Conservation (phyloP, 1,140 invertebrate genomes). For the Drosophila arizonae region DNA sequence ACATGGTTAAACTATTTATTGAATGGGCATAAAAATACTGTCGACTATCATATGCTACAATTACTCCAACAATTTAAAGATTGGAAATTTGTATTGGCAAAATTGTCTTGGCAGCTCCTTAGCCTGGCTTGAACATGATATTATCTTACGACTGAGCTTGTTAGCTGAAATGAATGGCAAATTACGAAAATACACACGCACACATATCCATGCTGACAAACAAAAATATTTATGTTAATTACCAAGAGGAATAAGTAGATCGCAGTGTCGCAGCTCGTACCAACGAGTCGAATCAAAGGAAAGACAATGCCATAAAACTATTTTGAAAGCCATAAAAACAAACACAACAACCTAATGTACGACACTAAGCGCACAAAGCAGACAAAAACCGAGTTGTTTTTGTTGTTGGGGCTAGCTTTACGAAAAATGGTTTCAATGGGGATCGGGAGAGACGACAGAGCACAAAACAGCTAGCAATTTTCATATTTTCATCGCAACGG, state of each 20-base stretch:
- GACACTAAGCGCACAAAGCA: conserved; percentile 43
- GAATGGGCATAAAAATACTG: no score
- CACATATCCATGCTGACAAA: neutral
- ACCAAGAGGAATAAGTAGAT: conserved; percentile 32
- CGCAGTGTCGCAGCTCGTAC: conserved; percentile 4
- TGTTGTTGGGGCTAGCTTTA: conserved; percentile 15
- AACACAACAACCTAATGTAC: conserved; percentile 51
- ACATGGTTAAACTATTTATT: no score
- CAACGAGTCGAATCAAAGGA: conserved; percentile 42
- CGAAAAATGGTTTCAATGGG: neutral
- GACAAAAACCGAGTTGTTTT: conserved; percentile 40
- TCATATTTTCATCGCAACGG: conserved; percentile 63
- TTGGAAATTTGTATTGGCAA: no score
- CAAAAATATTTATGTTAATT: conserved; percentile 61
- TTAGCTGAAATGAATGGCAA: conserved; percentile 6
- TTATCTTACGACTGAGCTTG: neutral
- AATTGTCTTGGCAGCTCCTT: no score
- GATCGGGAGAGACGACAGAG: conserved; percentile 1
- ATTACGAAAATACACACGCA: neutral
- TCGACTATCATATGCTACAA: no score
- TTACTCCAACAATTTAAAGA: no score
- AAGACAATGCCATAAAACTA: conserved; percentile 57
- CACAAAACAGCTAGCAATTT: conserved; percentile 57
- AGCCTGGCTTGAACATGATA: no score
- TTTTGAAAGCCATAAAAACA: conserved; percentile 46